Percentiles rank a stretch among this genome's conserved stretches.
Conservation (phyloP, 2,113 vertebrate genomes). For the Lipophrys pholis region DNA sequence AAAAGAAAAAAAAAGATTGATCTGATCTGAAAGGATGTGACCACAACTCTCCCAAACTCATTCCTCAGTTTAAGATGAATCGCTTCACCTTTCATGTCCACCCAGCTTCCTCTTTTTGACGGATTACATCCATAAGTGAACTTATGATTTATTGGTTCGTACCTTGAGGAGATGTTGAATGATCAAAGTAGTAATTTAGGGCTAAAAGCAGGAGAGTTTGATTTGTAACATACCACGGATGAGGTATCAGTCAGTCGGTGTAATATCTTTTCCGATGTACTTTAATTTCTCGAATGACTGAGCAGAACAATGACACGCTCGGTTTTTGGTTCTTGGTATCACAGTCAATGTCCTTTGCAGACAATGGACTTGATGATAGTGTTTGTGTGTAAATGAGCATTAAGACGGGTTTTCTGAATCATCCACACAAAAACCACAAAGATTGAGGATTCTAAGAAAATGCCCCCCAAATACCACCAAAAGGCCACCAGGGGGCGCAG, state of each 20-base stretch:
- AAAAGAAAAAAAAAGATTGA: too few species aligned
- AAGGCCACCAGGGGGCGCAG: slow-evolving; percentile 57
- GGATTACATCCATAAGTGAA: slow-evolving; percentile 43
- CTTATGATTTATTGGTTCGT: slow-evolving; percentile 53
- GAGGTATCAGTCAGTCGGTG: slow-evolving; percentile 7
- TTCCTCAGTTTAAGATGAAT: slow-evolving; percentile 40
- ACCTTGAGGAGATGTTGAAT: slow-evolving; percentile 30
- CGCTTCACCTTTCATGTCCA: slow-evolving; percentile 58
- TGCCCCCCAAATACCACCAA: neutral
- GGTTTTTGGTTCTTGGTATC: too few species aligned
- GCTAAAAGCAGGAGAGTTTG: slow-evolving; percentile 13
- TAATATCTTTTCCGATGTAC: neutral
- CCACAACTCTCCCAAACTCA: neutral
- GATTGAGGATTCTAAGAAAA: too few species aligned
- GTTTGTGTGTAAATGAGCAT: too few species aligned
- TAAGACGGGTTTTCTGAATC: too few species aligned
- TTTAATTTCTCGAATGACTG: neutral
- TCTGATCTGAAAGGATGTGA: neutral
- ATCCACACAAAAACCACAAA: too few species aligned
- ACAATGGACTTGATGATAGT: too few species aligned
- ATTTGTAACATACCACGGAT: slow-evolving; percentile 44
- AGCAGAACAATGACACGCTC: too few species aligned
- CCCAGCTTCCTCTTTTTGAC: slow-evolving; percentile 39
- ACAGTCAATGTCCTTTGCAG: too few species aligned
- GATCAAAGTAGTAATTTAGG: slow-evolving; percentile 50